Base-by-base conservation (phyloP, 2,113 vertebrate genomes). In the Ondatra zibethicus region DNA sequence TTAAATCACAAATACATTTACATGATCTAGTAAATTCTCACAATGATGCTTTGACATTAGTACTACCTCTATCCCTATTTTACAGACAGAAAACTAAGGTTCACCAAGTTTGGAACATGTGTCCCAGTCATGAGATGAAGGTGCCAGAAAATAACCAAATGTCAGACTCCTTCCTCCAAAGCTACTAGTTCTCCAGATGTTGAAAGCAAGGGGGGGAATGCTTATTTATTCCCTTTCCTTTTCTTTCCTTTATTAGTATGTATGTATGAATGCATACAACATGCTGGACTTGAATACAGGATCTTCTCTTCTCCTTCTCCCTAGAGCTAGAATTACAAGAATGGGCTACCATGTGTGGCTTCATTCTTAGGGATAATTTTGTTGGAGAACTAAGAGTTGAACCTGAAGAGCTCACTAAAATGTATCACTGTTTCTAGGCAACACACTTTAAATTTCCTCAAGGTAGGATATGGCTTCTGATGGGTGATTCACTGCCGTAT, bases 371-470 rank as follows among this genome's bases (percentile, higher is more conserved):
- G 19, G 47, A 45, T 66, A 96, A 86, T 52, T n/a, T 91, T 88
- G 29, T 84, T 84, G n/a, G 33, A 93, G 10, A 90, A 78, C 29
- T 84, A 94, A 96, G 47, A 84, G 31, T 89, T 77, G 88, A 93
- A 93, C 63, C 47, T 92, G 66, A 93, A 87, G 50, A 81, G 55
- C 77, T 89, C 65, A 91, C 85, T 72, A 81, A 4, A 12, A n/a
- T 55, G 89, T 73, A 86, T 93, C 63, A 95, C 3, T 78, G 27
- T 76, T 88, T 89, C 39, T 95, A 92, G 58, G 36, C 81, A 94
- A 94, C 16, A 92, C 25, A 95, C 84, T 93, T 94, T 89, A 89
- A 91, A 89, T 82, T 93, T 96, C 89, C 58, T 96, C 52, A 92
- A 96, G 84, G 91, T 89, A 87, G 19, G 7, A 55, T 89, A 12